Evolutionary conservation across 2,888 invertebrate species (phyloP), one percentile per base, ranked within the genome.

Genomic region (Pyrrhia umbra): DNA sequence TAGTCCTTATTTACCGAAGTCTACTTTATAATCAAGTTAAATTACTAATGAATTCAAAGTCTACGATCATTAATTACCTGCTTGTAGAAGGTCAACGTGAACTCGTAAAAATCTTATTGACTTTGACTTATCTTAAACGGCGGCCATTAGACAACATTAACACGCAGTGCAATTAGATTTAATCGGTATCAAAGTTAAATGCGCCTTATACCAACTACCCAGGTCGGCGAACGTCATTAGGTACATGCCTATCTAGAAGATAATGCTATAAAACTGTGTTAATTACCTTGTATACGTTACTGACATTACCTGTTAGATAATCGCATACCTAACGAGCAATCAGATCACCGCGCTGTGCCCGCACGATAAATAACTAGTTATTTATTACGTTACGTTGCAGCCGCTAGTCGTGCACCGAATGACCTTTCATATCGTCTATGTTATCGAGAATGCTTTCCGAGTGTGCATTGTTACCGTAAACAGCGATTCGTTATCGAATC

Each of bases 391-490:
- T 82, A 81, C 68, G 68, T 47, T 73, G 51, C 62, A 60, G 75
- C 77, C 77, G 70, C 74, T 57, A 76, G 74, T 80, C 79, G 71
- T 84, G 81, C 75, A 75, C 73, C 57, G 64, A 77, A 69, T 87
- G 86, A 88, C 88, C 87, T 88, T 85, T 88, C 77, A 78, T 86
- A 83, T 82, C 83, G 77, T 75, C 54, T 49, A 59, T 62, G 77
- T 84, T 90, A 90, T 90, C 88, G 79, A 72, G 64, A 83, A 68
- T 75, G 77, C 71, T 83, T 83, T 85, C 77, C 68, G 74, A 81
- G 77, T 77, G 75, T 74, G 84, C 83, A 83, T 87, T 88, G 87
- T 88, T 84, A 77, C 81, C 80, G 77, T 86, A 81, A 83, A 84
- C 79, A 82, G 77, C 79, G 75, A 82, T 81, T 81, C 79, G 70